Evolutionary conservation across 2,113 vertebrate species (phyloP), one percentile per base, ranked within the genome.

Genomic region (Sisor rabdophorus): DNA sequence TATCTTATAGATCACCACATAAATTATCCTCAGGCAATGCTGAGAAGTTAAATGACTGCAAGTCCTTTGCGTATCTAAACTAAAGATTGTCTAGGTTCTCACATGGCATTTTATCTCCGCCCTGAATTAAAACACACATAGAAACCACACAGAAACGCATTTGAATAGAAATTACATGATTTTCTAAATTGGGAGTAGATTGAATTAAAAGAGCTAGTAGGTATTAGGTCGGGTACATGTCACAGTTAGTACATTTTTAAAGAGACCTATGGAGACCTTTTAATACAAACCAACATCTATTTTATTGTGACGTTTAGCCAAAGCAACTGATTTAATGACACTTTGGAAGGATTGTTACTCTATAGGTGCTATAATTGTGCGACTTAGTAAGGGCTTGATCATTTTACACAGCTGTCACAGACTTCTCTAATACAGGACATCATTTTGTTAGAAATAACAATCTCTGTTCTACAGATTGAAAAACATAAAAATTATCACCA

Each of bases 81-180:
- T 77, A 83, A 84, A 80, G 84, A 89, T 85, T 87, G 85, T 87
- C 86, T 80, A 81, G 71, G 77, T 78, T 72, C 77, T 79, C 79
- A 76, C 76, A 76, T 76, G 70, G 75, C 71, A 60, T 65, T 78
- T 32, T 63, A 80, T 73, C 73, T 68, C 71, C 76, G 53, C 59
- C 79, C 65, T 80, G 56, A 78, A 76, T 71, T 55, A 61, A 76
- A 75, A 79, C 72, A 52, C 48, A 30, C n/a, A 63, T 56, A 63
- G 64, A 54, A 64, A 72, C 50, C 50, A 54, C 47, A 26, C 28
- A 53, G 26, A 74, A 26, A 54, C 30, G 81, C 63, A 71, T 75
- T 36, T 68, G 78, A 81, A 76, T 11, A 70, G 48, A 76, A 67
- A 36, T 68, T 58, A 69, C 59, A 82, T 55, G 73, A 74, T 77